phyloP scores from a whole-genome alignment of 2,888 invertebrate species.

The Drosophila paramelanica region DNA sequence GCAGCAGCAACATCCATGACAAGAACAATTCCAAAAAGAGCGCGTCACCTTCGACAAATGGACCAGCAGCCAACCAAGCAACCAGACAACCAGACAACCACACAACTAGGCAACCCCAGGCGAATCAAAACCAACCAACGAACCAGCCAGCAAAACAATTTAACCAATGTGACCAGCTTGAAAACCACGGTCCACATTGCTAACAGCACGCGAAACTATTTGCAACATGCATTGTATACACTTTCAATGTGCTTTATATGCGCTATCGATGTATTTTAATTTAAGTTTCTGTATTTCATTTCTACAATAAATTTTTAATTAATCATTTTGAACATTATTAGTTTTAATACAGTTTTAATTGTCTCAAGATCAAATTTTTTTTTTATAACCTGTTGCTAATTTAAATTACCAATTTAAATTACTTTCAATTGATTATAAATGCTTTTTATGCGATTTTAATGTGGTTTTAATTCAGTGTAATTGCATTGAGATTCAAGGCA shows the following conservation, averaged over 20 bases:
- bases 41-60: slow-evolving; percentile 23
- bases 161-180: slow-evolving; percentile 49
- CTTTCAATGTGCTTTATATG: slow-evolving; percentile 7
- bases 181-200: slow-evolving; percentile 21
- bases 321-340: no score
- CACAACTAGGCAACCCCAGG: slow-evolving; percentile 4
- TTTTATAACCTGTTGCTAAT: no score
- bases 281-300: no score
- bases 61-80: neutral
- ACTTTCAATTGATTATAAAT: no score
- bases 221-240: slow-evolving; percentile 12
- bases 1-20: slow-evolving; percentile 1
- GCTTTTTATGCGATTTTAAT: neutral
- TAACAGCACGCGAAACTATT: neutral
- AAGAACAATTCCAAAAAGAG: slow-evolving; percentile 6
- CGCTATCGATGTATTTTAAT: neutral
- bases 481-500: no score
- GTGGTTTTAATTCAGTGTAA: neutral
- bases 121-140: slow-evolving; percentile 24
- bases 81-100: neutral
- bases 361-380: no score
- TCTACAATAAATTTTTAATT: no score
- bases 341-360: no score
- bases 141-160: slow-evolving; percentile 52
- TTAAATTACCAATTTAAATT: no score